Base-by-base conservation (phyloP, 1,140 invertebrate genomes). In the Periplaneta americana region DNA sequence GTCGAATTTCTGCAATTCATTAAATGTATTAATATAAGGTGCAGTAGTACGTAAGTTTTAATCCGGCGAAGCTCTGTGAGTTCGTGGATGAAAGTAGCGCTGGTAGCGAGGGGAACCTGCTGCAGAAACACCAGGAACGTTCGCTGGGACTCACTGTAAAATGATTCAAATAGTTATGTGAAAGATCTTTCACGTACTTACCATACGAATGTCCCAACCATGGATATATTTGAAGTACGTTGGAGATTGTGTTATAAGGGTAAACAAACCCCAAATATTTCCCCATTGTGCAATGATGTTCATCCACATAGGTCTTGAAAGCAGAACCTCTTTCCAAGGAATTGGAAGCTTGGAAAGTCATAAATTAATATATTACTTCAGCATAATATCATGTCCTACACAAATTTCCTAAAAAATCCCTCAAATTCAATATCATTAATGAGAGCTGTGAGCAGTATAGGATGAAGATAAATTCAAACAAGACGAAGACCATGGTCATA, bases 141-240 rank as follows among this genome's bases (percentile, higher is more conserved):
- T n/a, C n/a, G n/a, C n/a, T n/a, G n/a, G n/a, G n/a, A n/a, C n/a
- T n/a, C 22, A 22, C 22, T 57, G 39, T 57, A 57, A 57, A 57
- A 57, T 57, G 22, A 15, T 57, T 57, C 39, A 57, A 15, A 13
- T 15, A 57, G 39, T 22, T 15, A 57, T 57, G 22, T 15, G 22
- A 57, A 57, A 15, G 13, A 57, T 13, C 39, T 15, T 15, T 57
- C 22, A 31, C 13, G n/a, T 75, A 88, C 88, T 88, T 88, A 97
- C 96, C 85, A 92, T 89, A 86, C 92, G 90, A 31, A 97, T 93
- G 84, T 96, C 91, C 90, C 94, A 96, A 81, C 96, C 93, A 80
- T 98, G 93, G 36, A 97, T 93, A 83, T 94, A 92, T 81, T 93
- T 94, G 85, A 98, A 93, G 86, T 97, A 98, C 0, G 94, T 95